phyloP scores from a whole-genome alignment of 64 coral and sea anemone species.

The Pocillopora damicornis region DNA sequence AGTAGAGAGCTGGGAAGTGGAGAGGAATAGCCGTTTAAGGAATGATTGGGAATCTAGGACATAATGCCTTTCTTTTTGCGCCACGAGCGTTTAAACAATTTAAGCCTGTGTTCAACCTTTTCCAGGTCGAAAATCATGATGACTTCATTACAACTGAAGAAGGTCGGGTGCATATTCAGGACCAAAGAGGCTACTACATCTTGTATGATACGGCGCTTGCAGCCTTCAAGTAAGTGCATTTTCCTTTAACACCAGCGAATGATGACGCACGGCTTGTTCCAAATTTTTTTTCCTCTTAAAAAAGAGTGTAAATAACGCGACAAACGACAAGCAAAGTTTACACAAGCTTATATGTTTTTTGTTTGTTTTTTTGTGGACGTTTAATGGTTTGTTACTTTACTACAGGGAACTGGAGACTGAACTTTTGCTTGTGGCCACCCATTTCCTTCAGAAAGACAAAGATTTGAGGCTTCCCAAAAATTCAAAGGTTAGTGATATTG shows the following conservation, averaged over 20 bases:
- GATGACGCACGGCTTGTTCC: too few relatives aligned
- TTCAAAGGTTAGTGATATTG: not conserved
- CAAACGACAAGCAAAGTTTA: not conserved
- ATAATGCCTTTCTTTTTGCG: too few relatives aligned
- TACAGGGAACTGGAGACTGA: conserved; percentile 87
- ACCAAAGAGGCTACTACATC: conserved; percentile 90
- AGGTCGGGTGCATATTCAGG: conserved; percentile 90
- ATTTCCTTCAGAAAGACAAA: conserved; percentile 90
- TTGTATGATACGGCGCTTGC: conserved; percentile 75
- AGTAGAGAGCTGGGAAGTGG: too few relatives aligned
- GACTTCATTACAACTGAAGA: conserved; percentile 90
- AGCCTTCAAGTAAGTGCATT: conserved; percentile 80
- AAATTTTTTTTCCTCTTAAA: too few relatives aligned
- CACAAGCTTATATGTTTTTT: not conserved
- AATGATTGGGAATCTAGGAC: too few relatives aligned
- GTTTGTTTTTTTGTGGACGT: not conserved
- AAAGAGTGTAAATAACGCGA: not conserved
- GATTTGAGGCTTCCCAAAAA: conserved; percentile 50
- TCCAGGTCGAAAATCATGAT: conserved; percentile 94
- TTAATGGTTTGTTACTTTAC: not conserved
- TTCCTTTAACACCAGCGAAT: not conserved
- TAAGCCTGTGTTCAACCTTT: not conserved
- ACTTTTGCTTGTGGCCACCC: conserved; percentile 80
- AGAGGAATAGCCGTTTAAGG: too few relatives aligned
- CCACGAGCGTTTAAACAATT: not conserved